These are phyloP conservation scores for Nymphalis urticae DNA, from an alignment of 2,888 invertebrate species.

Conservation along the genomic window DNA sequence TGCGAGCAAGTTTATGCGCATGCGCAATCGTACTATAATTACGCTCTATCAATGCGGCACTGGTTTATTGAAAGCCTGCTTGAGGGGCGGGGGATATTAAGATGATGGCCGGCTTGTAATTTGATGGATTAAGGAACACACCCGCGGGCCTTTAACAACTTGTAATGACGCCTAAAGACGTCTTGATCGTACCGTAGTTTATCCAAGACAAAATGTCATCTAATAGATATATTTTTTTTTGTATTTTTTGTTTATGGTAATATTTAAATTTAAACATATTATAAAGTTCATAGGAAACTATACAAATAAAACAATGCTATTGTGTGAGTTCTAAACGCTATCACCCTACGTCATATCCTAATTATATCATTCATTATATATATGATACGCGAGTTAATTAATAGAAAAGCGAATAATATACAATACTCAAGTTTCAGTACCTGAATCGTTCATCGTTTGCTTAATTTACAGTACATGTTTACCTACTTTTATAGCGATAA, in stretches of 20 bases:
- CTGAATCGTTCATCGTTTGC: slow-evolving; percentile 9
- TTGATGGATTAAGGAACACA: slow-evolving; percentile 78
- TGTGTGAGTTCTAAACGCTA: no score
- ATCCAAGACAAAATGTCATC: slow-evolving; percentile 15
- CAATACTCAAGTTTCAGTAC: background rate
- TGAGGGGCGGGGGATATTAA: slow-evolving; percentile 78
- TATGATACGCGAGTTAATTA: background rate
- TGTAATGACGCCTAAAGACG: slow-evolving; percentile 67
- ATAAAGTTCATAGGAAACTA: no score
- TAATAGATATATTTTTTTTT: background rate
- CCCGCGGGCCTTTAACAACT: slow-evolving; percentile 65
- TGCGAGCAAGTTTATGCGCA: slow-evolving; percentile 59
- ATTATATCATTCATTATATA: background rate
- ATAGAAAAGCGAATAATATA: background rate
- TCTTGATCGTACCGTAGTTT: slow-evolving; percentile 46
- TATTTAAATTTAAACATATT: no score
- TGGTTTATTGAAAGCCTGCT: slow-evolving; percentile 74
- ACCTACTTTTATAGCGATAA: slow-evolving; percentile 29
- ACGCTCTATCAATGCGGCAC: slow-evolving; percentile 77
- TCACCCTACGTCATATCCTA: no score
- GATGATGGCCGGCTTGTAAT: slow-evolving; percentile 77
- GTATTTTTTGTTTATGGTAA: background rate
- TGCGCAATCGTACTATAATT: slow-evolving; percentile 68
- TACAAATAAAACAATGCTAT: no score
- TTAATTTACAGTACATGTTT: slow-evolving; percentile 25